phyloP scores from a whole-genome alignment of 2,888 invertebrate genomes.

The Polietes domitor region DNA sequence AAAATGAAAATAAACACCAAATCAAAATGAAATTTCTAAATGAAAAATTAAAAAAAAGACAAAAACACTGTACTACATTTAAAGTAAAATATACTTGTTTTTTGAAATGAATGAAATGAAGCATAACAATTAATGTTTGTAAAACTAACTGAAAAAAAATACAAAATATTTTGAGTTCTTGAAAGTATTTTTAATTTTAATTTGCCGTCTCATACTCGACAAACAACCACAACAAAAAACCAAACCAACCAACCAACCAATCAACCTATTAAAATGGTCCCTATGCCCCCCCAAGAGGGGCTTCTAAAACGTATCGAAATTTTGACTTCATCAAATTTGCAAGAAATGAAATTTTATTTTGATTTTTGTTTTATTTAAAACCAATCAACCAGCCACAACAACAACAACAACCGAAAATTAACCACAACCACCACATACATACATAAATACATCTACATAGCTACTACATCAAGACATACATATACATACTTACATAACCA shows the following conservation, averaged over 20 bases:
- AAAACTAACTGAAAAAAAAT: constrained; percentile 54
- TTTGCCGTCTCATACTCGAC: constrained; percentile 60
- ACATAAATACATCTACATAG: constrained; percentile 45
- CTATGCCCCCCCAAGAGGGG: not conserved
- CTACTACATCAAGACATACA: too few species aligned
- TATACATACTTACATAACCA: constrained; percentile 2
- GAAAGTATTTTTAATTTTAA: constrained; percentile 41
- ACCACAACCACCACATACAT: constrained; percentile 60
- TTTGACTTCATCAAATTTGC: constrained; percentile 18
- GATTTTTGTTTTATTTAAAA: constrained; percentile 72
- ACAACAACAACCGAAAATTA: constrained; percentile 21
- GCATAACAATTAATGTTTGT: constrained; percentile 46
- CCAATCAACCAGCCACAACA: constrained; percentile 26
- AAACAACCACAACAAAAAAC: not conserved
- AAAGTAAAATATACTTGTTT: constrained; percentile 63
- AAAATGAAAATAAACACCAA: constrained; percentile 76
- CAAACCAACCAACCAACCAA: constrained; percentile 14
- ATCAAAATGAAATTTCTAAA: constrained; percentile 79
- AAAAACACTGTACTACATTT: constrained; percentile 50
- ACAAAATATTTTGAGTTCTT: constrained; percentile 47
- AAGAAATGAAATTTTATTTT: constrained; percentile 78
- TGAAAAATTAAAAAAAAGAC: constrained; percentile 22
- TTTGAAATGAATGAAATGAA: constrained; percentile 52
- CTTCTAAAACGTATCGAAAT: not conserved
- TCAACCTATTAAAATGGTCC: constrained; percentile 36